phyloP scores from a whole-genome alignment of 2,888 invertebrate species.

The Monochamus alternatus region DNA sequence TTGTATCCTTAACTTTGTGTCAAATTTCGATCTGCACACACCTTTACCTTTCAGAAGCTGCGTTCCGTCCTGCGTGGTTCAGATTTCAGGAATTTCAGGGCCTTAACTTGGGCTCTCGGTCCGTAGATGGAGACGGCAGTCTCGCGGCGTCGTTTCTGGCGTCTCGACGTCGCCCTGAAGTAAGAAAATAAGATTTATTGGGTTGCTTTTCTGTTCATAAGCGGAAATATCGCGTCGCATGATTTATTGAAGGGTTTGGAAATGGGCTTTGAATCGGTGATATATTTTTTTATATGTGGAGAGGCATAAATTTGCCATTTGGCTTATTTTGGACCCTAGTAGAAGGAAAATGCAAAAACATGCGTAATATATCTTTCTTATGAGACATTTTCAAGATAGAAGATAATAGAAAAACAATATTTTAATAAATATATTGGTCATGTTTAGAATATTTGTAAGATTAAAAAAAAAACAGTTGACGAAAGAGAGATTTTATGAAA shows the following conservation, averaged over 20 bases:
- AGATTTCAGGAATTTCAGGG: conserved; percentile 22
- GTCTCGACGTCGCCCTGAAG: conserved; percentile 61
- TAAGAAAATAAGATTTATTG: conserved; percentile 65
- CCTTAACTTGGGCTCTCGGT: conserved; percentile 52
- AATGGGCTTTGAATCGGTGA: conserved; percentile 33
- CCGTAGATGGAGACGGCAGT: conserved; percentile 58
- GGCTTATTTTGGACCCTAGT: conserved; percentile 21
- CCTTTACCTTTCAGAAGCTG: background rate
- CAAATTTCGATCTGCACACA: background rate
- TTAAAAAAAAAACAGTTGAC: too few relatives aligned
- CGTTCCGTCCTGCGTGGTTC: background rate
- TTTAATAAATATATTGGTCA: too few relatives aligned
- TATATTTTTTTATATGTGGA: conserved; percentile 37
- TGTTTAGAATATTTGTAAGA: too few relatives aligned
- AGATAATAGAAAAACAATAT: background rate
- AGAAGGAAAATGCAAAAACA: background rate
- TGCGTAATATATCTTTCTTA: too few relatives aligned
- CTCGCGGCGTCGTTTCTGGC: conserved; percentile 58
- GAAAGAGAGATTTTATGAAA: too few relatives aligned
- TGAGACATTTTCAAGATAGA: background rate
- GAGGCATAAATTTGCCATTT: conserved; percentile 37
- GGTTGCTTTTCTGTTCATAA: conserved; percentile 54
- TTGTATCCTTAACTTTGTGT: too few relatives aligned
- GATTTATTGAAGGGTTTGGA: conserved; percentile 57
- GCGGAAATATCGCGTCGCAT: conserved; percentile 55